Base-by-base conservation (phyloP, 1,140 invertebrate genomes). In the Oreohelix idahoensis region DNA sequence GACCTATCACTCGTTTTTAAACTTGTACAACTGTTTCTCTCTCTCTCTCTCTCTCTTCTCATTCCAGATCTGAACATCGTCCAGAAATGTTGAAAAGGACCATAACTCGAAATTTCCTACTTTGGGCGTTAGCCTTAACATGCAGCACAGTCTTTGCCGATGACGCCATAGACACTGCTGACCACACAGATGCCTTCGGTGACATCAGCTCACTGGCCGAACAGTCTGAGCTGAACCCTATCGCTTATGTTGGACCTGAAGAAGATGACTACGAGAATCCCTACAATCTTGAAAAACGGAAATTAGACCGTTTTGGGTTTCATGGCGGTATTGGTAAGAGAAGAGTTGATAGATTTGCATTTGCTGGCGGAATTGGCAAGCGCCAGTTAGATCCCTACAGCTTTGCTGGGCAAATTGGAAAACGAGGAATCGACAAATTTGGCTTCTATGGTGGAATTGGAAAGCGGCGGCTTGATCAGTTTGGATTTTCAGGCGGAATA, bases 321-420 rank as follows among this genome's bases (percentile, higher is more conserved):
- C 10, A 58, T 13, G 70, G 79, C 26, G 69, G 70, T 38, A 73
- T 81, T n/a, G 79, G 79, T 1, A 81, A 81, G 29, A 8, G 79
- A 73, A n/a, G 79, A 51, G 4, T 81, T 1, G 79, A 81, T 45
- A 35, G 36, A 35, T 81, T 39, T 53, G 45, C 66, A 26, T 81
- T 81, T 39, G 35, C 38, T 39, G 79, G 69, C 17, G 42, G 70
- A 29, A 53, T 81, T 20, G 79, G 79, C 39, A 81, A 81, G 53
- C 69, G 79, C 8, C 8, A 26, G 13, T 13, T 81, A 20, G 79
- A 81, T 74, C 38, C 29, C 5, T 73, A 35, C 38, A n/a, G 39
- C 0, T 81, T 81, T 81, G 38, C 66, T 73, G 79, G 69, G n/a
- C 32, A 58, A 8, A n/a, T 81, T 2, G 79, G 79, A 4, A 81